phyloP scores from a whole-genome alignment of 2,888 invertebrate genomes.

The Diarsia mendica region DNA sequence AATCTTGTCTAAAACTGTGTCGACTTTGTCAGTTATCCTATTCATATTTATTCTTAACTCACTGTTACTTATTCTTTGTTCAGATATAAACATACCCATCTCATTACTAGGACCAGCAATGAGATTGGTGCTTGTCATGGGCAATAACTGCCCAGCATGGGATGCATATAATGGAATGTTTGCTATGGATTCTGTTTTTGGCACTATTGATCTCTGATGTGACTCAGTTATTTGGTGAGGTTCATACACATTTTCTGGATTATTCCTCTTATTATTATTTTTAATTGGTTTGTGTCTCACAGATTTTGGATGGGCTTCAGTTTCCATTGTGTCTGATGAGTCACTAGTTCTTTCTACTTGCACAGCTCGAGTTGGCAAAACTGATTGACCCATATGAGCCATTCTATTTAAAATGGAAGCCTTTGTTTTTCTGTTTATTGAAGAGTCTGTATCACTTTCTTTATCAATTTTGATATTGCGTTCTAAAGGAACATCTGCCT shows the following conservation, averaged over 20 bases:
- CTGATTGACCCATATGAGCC: conserved; percentile 86
- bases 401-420: conserved; percentile 83
- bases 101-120: conserved; percentile 68
- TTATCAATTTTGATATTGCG: conserved; percentile 61
- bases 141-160: conserved; percentile 74
- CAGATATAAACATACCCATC: conserved; percentile 78
- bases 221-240: conserved; percentile 66
- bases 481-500: conserved; percentile 11
- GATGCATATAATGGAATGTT: conserved; percentile 62
- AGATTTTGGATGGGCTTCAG: conserved; percentile 69
- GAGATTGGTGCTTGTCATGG: conserved; percentile 71
- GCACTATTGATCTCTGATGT: conserved; percentile 59
- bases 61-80: conserved; percentile 84
- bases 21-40: conserved; percentile 82
- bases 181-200: conserved; percentile 63
- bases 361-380: conserved; percentile 76
- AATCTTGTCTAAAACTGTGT: conserved; percentile 77
- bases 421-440: conserved; percentile 80
- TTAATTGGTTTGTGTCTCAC: conserved; percentile 78
- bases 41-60: conserved; percentile 84
- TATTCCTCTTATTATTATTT: conserved; percentile 69
- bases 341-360: conserved; percentile 76
- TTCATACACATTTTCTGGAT: conserved; percentile 68
- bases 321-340: conserved; percentile 81
- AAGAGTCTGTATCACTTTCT: conserved; percentile 84